A percentile compares a stretch with the other conserved stretches of the same genome.
These are phyloP conservation scores for Antigone vipio DNA, from an alignment of 2,113 vertebrate species.

Conservation along the genomic window DNA sequence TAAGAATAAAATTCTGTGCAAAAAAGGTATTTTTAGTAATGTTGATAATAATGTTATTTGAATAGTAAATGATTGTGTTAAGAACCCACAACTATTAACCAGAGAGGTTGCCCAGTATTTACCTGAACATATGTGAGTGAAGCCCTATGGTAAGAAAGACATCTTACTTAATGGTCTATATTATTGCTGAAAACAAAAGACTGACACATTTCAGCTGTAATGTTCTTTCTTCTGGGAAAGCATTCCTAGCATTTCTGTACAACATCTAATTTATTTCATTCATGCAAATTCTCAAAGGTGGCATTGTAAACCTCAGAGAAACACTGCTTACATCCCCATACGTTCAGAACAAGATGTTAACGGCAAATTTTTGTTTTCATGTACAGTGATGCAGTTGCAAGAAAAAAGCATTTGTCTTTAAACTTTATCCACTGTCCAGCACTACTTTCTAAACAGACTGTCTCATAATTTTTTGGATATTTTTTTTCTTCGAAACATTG, in stretches of 20 bases:
- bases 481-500: neutral
- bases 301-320: neutral
- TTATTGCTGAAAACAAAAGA: neutral
- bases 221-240: neutral
- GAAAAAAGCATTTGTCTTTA: neutral
- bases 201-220: neutral
- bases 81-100: neutral
- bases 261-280: neutral
- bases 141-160: neutral
- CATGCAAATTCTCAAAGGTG: neutral
- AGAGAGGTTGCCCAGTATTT: neutral
- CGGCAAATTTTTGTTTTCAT: neutral
- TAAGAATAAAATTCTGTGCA: neutral
- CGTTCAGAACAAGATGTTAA: neutral
- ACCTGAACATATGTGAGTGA: neutral
- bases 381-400: neutral
- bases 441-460: neutral
- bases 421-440: neutral
- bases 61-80: neutral
- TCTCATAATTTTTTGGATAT: accelerated
- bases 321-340: neutral
- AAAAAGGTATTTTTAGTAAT: neutral
- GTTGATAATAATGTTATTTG: neutral
- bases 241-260: neutral
- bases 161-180: neutral